Conservation (phyloP, 1,140 invertebrate genomes). For the Ips typographus region DNA sequence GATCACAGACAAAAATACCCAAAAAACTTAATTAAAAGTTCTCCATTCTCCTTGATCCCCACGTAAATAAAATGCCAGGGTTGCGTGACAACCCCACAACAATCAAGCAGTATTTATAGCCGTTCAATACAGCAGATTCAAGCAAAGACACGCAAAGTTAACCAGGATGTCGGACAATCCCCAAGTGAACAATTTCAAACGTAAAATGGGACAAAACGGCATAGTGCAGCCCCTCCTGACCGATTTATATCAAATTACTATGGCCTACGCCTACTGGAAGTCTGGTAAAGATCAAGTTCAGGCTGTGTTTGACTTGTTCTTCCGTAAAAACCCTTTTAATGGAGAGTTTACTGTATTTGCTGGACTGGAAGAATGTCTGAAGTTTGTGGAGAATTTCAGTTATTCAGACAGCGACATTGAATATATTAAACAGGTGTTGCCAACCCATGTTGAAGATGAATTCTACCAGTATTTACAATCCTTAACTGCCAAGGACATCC, state of each 20-base stretch:
- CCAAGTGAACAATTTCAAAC: neutral
- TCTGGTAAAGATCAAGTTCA: slow-evolving; percentile 85
- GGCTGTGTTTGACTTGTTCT: slow-evolving; percentile 97
- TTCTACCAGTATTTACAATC: slow-evolving; percentile 88
- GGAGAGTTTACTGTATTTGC: slow-evolving; percentile 99
- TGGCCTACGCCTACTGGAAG: slow-evolving; percentile 99
- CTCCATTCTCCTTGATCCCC: too few species aligned
- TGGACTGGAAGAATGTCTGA: slow-evolving; percentile 94
- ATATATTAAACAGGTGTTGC: slow-evolving; percentile 85
- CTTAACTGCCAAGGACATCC: slow-evolving; percentile 83
- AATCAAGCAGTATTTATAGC: neutral
- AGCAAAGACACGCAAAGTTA: neutral
- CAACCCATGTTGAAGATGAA: slow-evolving; percentile 78
- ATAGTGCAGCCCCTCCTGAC: slow-evolving; percentile 79
- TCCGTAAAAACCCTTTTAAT: slow-evolving; percentile 95
- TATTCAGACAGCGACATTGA: slow-evolving; percentile 95
- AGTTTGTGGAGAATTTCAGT: slow-evolving; percentile 92
- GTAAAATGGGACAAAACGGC: slow-evolving; percentile 65
- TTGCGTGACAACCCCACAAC: neutral
- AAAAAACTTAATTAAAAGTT: too few species aligned
- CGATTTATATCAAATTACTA: slow-evolving; percentile 97
- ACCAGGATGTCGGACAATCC: neutral
- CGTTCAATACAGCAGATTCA: neutral
- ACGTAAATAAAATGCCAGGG: neutral
- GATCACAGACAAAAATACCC: too few species aligned